Evolutionary conservation across 30 jellyfish, hydroid and myxozoan genomes (phyloP).

Genomic region (Aurelia coerulea): DNA sequence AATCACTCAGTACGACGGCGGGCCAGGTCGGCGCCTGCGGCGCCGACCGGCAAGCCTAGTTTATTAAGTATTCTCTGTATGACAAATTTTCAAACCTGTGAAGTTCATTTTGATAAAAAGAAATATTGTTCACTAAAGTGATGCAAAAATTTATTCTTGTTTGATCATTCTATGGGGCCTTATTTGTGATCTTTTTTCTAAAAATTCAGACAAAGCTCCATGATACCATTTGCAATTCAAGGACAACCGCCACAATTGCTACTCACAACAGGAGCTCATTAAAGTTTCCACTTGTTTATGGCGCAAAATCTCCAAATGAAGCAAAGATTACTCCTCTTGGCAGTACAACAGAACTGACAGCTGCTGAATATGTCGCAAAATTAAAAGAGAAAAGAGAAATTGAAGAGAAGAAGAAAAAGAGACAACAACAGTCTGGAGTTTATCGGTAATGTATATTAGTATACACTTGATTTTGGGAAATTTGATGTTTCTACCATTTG

Average conservation of each 20-base stretch:
- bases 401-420: slow-evolving; percentile 75
- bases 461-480: too few relatives aligned
- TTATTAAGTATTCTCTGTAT: too few relatives aligned
- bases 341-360: slow-evolving; percentile 23
- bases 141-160: too few relatives aligned
- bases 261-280: slow-evolving; percentile 62
- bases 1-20: too few relatives aligned
- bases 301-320: slow-evolving; percentile 53
- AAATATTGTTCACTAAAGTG: too few relatives aligned
- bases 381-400: slow-evolving; percentile 58
- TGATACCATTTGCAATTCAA: slow-evolving; percentile 75
- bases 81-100: too few relatives aligned
- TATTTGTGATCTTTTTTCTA: too few relatives aligned
- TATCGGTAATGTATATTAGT: slow-evolving; percentile 45
- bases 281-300: slow-evolving; percentile 68
- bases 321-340: slow-evolving; percentile 68
- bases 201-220: slow-evolving; percentile 75
- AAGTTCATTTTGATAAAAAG: too few relatives aligned
- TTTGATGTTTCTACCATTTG: too few relatives aligned
- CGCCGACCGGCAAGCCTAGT: too few relatives aligned
- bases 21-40: too few relatives aligned
- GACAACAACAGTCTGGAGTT: slow-evolving; percentile 77
- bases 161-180: too few relatives aligned
- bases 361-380: slow-evolving; percentile 46
- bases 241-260: slow-evolving; percentile 92